Conservation (phyloP, 2,113 vertebrate genomes). For the Taurulus bubalis region DNA sequence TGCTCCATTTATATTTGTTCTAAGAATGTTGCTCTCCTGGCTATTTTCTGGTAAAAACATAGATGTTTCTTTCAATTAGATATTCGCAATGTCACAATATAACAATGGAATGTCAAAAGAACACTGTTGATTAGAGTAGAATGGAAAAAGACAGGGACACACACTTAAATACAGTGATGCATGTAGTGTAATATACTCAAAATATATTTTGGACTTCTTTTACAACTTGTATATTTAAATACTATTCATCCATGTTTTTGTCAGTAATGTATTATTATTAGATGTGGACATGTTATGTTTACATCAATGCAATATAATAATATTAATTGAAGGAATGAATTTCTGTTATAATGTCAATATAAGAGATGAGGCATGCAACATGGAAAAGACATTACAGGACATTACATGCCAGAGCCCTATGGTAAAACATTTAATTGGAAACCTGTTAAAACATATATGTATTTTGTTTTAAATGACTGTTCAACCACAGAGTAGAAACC, state of each 20-base stretch:
- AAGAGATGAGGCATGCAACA: slow-evolving; percentile 28
- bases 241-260: neutral
- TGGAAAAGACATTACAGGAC: slow-evolving; percentile 22
- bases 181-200: slow-evolving; percentile 16
- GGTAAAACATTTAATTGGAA: neutral
- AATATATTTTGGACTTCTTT: slow-evolving; percentile 12
- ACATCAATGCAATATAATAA: neutral
- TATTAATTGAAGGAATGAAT: neutral
- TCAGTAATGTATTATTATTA: neutral
- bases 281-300: neutral
- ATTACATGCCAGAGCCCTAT: neutral
- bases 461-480: neutral
- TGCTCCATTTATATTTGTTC: neutral
- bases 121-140: neutral
- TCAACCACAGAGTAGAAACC: neutral
- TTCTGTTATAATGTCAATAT: slow-evolving; percentile 12
- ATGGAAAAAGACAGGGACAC: slow-evolving; percentile 26
- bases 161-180: slow-evolving; percentile 33
- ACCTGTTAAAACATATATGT: neutral
- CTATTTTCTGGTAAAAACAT: neutral
- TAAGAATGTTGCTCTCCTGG: neutral
- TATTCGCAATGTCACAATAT: neutral
- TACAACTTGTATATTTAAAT: neutral
- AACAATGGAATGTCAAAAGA: neutral
- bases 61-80: neutral